Conservation (phyloP, 1,140 invertebrate genomes). For the Aphaenogaster rudis region DNA sequence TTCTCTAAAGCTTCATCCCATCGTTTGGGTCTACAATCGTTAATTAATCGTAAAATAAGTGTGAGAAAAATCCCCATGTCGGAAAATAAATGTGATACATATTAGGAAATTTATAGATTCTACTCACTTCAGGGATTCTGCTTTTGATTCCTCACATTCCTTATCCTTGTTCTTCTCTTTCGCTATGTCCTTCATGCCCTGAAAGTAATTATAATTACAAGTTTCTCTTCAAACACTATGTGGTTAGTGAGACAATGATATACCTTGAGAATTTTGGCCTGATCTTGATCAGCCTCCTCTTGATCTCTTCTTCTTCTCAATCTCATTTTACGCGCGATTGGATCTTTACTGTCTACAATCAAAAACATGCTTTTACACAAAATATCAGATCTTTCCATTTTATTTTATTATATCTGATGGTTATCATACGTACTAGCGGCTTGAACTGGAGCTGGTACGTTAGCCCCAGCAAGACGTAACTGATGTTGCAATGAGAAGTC, state of each 20-base stretch:
- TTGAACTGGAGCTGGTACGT: conserved; percentile 91
- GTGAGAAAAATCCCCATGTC: conserved; percentile 45
- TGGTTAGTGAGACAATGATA: conserved; percentile 70
- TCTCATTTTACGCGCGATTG: conserved; percentile 97
- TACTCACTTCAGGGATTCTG: conserved; percentile 90
- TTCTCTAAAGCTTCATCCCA: conserved; percentile 98
- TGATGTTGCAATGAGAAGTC: conserved; percentile 99
- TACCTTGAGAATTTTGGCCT: conserved; percentile 97
- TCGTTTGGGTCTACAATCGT: conserved; percentile 90
- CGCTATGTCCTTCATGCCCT: conserved; percentile 99
- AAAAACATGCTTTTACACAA: not conserved
- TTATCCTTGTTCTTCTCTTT: conserved; percentile 94
- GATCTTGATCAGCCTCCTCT: conserved; percentile 95
- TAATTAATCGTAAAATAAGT: not conserved
- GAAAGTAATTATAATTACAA: conserved; percentile 67
- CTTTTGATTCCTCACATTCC: conserved; percentile 89
- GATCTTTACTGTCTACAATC: conserved; percentile 91
- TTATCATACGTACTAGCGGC: conserved; percentile 87
- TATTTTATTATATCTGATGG: not conserved
- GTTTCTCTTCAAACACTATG: not conserved
- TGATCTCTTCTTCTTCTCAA: conserved; percentile 92
- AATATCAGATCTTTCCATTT: not conserved
- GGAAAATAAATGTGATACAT: not conserved
- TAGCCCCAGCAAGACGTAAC: conserved; percentile 96
- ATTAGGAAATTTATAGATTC: not conserved